Evolutionary conservation across 2,797 vertebrate genomes (phyloP).

Genomic region (Limosa lapponica): DNA sequence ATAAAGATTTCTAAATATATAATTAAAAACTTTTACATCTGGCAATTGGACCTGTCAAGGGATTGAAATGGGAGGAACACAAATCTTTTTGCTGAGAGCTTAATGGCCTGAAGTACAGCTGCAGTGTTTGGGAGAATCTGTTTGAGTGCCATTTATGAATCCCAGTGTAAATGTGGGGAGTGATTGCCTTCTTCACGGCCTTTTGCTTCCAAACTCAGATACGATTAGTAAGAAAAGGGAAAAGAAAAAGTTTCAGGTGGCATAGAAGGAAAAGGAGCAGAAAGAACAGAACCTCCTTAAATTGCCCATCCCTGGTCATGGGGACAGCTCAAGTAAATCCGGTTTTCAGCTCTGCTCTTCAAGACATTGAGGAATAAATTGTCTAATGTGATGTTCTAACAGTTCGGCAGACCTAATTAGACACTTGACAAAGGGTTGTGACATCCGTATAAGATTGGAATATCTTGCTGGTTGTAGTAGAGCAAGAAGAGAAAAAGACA

Average conservation of each 20-base stretch:
- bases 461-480: neutral
- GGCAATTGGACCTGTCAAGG: neutral
- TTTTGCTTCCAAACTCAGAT: neutral
- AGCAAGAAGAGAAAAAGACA: neutral
- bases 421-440: neutral
- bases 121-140: neutral
- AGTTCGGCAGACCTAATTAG: neutral
- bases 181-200: neutral
- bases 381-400: neutral
- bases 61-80: neutral
- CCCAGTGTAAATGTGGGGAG: neutral
- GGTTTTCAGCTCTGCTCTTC: neutral
- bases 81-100: neutral
- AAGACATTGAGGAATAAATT: neutral
- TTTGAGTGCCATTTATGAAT: neutral
- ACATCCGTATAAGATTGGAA: neutral
- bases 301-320: neutral
- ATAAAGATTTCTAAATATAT: constrained; percentile 27
- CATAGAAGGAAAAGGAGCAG: neutral
- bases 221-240: neutral
- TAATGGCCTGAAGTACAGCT: neutral
- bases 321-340: neutral
- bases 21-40: constrained; percentile 48
- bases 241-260: neutral
- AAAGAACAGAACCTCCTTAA: neutral